These are phyloP conservation scores for Notolepis coatsorum DNA, from an alignment of 2,797 vertebrate genomes.

Conservation along the genomic window DNA sequence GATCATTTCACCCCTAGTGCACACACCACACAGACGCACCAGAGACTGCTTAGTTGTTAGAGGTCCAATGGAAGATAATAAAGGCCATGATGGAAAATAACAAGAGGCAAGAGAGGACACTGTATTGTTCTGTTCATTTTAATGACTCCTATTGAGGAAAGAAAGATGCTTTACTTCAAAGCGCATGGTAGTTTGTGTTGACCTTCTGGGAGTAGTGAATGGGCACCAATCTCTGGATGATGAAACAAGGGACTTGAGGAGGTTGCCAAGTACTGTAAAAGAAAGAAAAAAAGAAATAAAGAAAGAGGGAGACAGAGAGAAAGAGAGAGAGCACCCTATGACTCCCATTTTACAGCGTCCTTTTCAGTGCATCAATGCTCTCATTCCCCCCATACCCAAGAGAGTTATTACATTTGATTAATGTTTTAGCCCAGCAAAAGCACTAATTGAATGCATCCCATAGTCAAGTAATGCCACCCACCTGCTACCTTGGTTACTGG, in stretches of 20 bases:
- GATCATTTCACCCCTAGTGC: too few species aligned
- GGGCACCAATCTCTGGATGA: conserved; percentile 73
- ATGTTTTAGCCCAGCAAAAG: conserved; percentile 44
- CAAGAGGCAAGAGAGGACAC: conserved; percentile 50
- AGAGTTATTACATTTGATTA: conserved; percentile 46
- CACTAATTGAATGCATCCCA: conserved; percentile 57
- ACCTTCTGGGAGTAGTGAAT: conserved; percentile 84
- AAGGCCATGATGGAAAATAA: conserved; percentile 67
- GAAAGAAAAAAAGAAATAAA: conserved; percentile 19
- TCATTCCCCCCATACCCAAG: conserved; percentile 14
- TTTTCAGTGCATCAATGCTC: conserved; percentile 22
- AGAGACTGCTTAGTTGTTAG: conserved; percentile 41
- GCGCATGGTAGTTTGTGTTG: conserved; percentile 70
- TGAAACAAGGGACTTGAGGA: conserved; percentile 74
- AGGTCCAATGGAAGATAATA: conserved; percentile 64
- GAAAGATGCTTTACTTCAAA: conserved; percentile 62
- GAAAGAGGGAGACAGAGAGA: conserved; percentile 4
- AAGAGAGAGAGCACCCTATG: conserved; percentile 22
- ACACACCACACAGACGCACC: too few species aligned
- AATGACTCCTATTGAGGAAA: conserved; percentile 75
- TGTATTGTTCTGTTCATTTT: conserved; percentile 74
- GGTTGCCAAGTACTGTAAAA: conserved; percentile 76
- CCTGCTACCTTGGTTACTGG: conserved; percentile 48
- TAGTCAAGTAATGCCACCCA: conserved; percentile 37
- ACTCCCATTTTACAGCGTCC: conserved; percentile 36